These are phyloP conservation scores for Oenanthe melanoleuca DNA, from an alignment of 2,113 vertebrate species.

Conservation along the genomic window DNA sequence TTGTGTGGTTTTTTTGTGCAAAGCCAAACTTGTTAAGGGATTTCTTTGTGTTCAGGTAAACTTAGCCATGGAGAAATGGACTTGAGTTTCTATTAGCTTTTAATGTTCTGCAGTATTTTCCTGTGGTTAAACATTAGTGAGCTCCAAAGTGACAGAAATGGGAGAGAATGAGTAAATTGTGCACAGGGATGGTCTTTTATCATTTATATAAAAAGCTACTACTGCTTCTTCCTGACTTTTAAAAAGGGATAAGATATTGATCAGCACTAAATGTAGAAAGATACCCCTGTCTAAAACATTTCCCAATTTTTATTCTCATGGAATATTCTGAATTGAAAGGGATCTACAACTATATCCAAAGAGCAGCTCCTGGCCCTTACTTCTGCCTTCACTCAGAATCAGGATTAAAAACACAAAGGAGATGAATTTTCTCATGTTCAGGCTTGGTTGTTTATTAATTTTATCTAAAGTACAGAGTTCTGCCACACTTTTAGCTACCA, in stretches of 20 bases:
- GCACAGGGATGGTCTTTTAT: neutral
- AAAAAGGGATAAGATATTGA: neutral
- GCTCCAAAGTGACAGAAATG: neutral
- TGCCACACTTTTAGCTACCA: neutral
- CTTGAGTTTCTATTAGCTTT: neutral
- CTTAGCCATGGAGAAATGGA: neutral
- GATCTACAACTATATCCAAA: neutral
- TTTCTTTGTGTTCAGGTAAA: neutral
- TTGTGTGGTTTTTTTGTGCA: neutral
- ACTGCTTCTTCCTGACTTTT: neutral
- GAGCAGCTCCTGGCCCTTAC: neutral
- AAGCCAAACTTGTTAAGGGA: neutral
- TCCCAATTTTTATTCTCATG: neutral
- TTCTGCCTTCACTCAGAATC: too few relatives aligned
- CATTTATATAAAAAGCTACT: neutral
- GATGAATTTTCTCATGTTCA: too few relatives aligned
- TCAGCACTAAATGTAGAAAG: neutral
- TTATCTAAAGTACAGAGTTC: too few relatives aligned
- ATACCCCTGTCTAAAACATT: neutral
- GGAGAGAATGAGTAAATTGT: neutral
- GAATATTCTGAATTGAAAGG: neutral
- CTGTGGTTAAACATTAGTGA: neutral
- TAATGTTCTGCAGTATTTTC: neutral
- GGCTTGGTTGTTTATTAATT: too few relatives aligned
- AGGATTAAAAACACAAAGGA: too few relatives aligned